Percentiles rank a stretch among this genome's conserved stretches.
These are phyloP conservation scores for Pemphredon lugubris DNA, from an alignment of 2,888 invertebrate genomes.

Conservation along the genomic window DNA sequence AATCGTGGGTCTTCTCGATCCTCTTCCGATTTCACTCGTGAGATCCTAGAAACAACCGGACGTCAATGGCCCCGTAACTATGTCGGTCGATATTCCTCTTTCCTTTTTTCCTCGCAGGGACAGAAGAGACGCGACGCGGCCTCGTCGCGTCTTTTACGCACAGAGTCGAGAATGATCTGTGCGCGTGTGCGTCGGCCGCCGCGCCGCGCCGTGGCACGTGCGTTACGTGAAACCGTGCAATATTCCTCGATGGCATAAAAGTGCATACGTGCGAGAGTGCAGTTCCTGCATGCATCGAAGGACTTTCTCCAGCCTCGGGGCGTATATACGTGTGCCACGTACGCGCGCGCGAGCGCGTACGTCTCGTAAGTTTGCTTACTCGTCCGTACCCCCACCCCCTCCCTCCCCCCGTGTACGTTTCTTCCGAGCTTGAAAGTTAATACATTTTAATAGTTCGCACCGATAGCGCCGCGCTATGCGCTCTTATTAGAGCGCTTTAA, in stretches of 20 bases:
- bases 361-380: conserved; percentile 48
- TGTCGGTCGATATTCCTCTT: conserved; percentile 36
- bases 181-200: conserved; percentile 5
- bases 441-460: conserved; percentile 27
- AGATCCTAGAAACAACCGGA: conserved; percentile 23
- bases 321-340: too few species aligned
- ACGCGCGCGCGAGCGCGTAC: conserved; percentile 21
- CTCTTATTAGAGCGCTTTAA: conserved; percentile 11
- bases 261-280: conserved; percentile 52
- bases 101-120: conserved; percentile 21
- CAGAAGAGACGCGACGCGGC: conserved; percentile 4
- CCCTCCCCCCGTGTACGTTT: conserved; percentile 1
- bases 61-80: conserved; percentile 32
- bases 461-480: conserved; percentile 11
- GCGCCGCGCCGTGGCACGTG: conserved; percentile 52
- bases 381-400: too few species aligned
- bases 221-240: conserved; percentile 65
- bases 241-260: conserved; percentile 50
- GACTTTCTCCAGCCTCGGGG: conserved; percentile 63
- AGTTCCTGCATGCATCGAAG: conserved; percentile 40
- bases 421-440: conserved; percentile 38
- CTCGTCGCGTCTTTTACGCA: background rate
- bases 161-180: background rate
- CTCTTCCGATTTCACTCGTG: conserved; percentile 30
- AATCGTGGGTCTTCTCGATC: conserved; percentile 4